Percentiles rank a stretch among this genome's conserved stretches.
Conservation (phyloP, 2,113 vertebrate species). For the Rhadina sibilatrix region DNA sequence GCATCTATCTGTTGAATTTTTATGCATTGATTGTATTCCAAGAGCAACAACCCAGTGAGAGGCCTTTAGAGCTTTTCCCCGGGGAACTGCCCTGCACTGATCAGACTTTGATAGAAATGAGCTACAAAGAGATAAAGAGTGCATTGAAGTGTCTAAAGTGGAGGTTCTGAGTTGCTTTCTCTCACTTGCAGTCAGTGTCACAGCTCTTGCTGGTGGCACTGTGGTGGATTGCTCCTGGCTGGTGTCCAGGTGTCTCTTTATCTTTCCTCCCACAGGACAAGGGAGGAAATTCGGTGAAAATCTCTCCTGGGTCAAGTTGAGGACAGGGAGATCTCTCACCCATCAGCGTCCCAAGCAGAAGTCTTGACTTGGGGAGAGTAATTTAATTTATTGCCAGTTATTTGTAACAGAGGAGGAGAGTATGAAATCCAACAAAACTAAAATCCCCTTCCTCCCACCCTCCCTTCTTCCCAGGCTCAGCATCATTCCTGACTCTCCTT, state of each 20-base stretch:
- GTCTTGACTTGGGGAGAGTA: neutral
- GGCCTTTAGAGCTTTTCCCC: neutral
- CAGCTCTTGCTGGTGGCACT: neutral
- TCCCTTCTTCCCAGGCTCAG: neutral
- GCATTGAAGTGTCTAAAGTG: too few relatives aligned
- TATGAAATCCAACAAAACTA: neutral
- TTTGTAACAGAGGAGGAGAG: neutral
- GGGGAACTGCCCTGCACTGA: neutral
- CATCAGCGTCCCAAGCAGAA: neutral
- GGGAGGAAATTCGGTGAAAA: fast-evolving
- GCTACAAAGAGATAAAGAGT: neutral
- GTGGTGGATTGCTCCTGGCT: neutral
- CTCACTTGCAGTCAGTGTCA: neutral
- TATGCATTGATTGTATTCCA: neutral
- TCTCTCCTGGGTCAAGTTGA: neutral
- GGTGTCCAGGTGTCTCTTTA: neutral
- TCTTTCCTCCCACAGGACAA: neutral
- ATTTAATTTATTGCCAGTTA: neutral
- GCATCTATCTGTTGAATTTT: neutral
- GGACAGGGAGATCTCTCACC: neutral
- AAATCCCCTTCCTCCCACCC: neutral
- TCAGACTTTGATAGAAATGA: neutral
- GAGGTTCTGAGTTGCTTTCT: neutral
- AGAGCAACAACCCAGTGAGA: neutral
- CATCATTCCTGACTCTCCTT: neutral